Evolutionary conservation across 2,797 vertebrate genomes (phyloP), one percentile per base, ranked within the genome.

Genomic region (Phrynocephalus guinanensis): DNA sequence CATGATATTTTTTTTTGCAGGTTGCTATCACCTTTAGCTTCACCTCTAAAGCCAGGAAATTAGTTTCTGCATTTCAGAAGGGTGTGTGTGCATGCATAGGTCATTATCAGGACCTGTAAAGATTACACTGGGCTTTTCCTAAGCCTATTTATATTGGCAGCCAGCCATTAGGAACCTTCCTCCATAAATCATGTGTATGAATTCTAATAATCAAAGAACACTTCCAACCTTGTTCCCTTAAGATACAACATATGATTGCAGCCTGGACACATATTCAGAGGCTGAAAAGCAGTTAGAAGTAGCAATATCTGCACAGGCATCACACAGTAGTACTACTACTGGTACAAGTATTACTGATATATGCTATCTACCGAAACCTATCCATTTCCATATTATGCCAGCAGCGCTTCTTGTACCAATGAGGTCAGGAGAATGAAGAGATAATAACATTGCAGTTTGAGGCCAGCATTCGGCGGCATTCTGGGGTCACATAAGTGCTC

Each of bases 1-100:
- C 95, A 95, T 94, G 92, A 95, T 94, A 95, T 94, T 95, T 93
- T 95, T 96, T 96, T 93, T 44, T 33, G 95, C 87, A 87, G 88
- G 60, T 87, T 88, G 48, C 84, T 76, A 20, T 93, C 93, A 56
- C 80, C 91, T n/a, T 86, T 87, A 92, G 94, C 86, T 18, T 95
- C 94, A 94, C 94, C 94, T 94, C 92, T 86, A 86, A 92, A 94
- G 94, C 92, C 91, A 85, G 86, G 52, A 56, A 56, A 93, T 93
- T 94, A 92, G 95, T 94, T 96, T 93, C 92, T 94, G 91, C 92
- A 94, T 48, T 76, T 26, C 48, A 8, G 52, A 56, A 1, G 52
- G 13, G 52, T 11, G 52, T 56, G 52, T 56, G 13, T 56, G 52
- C 11, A 56, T 56, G 52, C 52, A 9, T 7, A 56, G 9, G 92